Conservation (phyloP, 2,888 invertebrate species). For the Clanis bilineata region DNA sequence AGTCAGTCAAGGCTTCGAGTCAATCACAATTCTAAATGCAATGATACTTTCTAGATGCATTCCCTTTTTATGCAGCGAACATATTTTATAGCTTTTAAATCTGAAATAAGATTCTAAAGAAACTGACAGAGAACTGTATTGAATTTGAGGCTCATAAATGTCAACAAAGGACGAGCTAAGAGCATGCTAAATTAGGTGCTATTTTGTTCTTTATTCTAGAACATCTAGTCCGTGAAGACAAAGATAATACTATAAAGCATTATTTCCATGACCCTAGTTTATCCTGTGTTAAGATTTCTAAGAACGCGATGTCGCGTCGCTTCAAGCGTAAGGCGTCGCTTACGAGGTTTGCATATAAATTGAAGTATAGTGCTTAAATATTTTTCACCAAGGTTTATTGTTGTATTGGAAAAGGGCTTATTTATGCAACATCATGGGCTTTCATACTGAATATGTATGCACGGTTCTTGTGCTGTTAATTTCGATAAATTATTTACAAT, state of each 20-base stretch:
- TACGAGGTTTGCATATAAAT: constrained; percentile 11
- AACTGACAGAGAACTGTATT: neutral
- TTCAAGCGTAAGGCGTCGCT: neutral
- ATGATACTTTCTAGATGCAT: no score
- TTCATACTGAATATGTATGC: neutral
- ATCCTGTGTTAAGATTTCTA: neutral
- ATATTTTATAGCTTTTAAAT: neutral
- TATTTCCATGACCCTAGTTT: neutral
- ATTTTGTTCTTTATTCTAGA: neutral
- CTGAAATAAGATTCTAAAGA: neutral
- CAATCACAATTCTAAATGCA: no score
- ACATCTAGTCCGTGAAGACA: neutral
- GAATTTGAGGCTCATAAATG: neutral
- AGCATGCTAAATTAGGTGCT: neutral
- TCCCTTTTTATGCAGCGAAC: no score
- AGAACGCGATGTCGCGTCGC: neutral
- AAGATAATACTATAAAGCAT: neutral
- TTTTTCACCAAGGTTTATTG: neutral
- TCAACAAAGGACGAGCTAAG: neutral
- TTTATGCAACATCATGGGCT: no score
- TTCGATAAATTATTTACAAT: neutral
- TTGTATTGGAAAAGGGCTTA: neutral
- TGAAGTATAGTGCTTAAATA: neutral
- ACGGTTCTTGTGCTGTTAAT: neutral
- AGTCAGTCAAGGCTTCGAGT: no score